Conservation (phyloP, 1,140 invertebrate species). For the Hyposmocoma kahamanoa region DNA sequence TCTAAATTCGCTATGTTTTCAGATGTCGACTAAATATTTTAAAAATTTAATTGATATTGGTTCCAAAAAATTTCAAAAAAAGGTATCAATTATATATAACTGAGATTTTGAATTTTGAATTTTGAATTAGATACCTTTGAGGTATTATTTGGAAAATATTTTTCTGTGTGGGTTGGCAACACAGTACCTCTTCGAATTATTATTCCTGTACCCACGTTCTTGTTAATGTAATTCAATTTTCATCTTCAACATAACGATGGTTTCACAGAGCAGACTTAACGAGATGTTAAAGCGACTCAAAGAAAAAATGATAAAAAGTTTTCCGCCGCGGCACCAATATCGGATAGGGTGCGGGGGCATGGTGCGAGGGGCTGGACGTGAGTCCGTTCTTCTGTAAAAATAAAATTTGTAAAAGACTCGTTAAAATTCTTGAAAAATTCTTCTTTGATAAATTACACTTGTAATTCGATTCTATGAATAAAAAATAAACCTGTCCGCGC, state of each 20-base stretch:
- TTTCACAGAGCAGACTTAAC: slow-evolving; percentile 13
- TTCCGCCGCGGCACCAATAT: background rate
- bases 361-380: background rate
- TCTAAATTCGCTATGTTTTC: too few relatives aligned
- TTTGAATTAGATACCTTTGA: too few relatives aligned
- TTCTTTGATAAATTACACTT: background rate
- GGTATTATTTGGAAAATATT: too few relatives aligned
- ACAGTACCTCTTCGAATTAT: slow-evolving; percentile 8
- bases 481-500: background rate
- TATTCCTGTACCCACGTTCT: slow-evolving; percentile 13
- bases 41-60: too few relatives aligned
- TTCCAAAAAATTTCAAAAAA: too few relatives aligned
- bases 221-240: slow-evolving; percentile 24
- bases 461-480: background rate
- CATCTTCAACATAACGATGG: slow-evolving; percentile 13
- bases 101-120: too few relatives aligned
- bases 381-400: background rate
- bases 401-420: background rate
- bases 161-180: too few relatives aligned
- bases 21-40: too few relatives aligned
- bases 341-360: background rate
- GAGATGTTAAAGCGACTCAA: slow-evolving; percentile 16
- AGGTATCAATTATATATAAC: too few relatives aligned
- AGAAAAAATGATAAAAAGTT: slow-evolving; percentile 15
- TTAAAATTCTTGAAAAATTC: background rate